These are phyloP conservation scores for Hypselothyrea guttata DNA, from an alignment of 2,888 invertebrate species.

Conservation along the genomic window DNA sequence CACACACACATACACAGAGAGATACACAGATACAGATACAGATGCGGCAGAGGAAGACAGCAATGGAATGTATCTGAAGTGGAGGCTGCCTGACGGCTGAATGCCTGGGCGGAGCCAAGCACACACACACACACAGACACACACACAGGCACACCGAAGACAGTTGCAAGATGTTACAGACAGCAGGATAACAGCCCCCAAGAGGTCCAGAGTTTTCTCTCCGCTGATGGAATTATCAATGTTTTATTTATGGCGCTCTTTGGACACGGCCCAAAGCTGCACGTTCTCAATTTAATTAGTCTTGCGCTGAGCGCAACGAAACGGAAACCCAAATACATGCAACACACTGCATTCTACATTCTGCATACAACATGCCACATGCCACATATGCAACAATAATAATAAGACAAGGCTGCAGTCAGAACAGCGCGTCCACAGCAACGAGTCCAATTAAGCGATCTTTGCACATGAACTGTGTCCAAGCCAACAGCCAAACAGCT, in stretches of 20 bases:
- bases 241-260: conserved; percentile 59
- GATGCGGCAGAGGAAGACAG: conserved; percentile 8
- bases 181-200: neutral
- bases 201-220: conserved; percentile 1
- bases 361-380: neutral
- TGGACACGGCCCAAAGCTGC: conserved; percentile 47
- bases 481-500: conserved; percentile 17
- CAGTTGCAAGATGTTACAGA: conserved; percentile 23
- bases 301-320: conserved; percentile 66
- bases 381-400: conserved; percentile 3
- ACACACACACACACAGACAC: conserved; percentile 15
- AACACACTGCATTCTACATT: too few species aligned
- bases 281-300: conserved; percentile 75
- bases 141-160: neutral
- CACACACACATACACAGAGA: conserved; percentile 4
- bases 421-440: conserved; percentile 34
- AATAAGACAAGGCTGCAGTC: conserved; percentile 27
- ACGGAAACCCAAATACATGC: conserved; percentile 21
- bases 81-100: conserved; percentile 32
- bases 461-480: conserved; percentile 47
- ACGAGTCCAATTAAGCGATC: conserved; percentile 72
- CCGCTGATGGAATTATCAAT: conserved; percentile 57
- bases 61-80: conserved; percentile 13
- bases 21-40: neutral
- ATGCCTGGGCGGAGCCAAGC: conserved; percentile 58